Base-by-base conservation (phyloP, 2,888 invertebrate species). In the Luperina nickerlii region DNA sequence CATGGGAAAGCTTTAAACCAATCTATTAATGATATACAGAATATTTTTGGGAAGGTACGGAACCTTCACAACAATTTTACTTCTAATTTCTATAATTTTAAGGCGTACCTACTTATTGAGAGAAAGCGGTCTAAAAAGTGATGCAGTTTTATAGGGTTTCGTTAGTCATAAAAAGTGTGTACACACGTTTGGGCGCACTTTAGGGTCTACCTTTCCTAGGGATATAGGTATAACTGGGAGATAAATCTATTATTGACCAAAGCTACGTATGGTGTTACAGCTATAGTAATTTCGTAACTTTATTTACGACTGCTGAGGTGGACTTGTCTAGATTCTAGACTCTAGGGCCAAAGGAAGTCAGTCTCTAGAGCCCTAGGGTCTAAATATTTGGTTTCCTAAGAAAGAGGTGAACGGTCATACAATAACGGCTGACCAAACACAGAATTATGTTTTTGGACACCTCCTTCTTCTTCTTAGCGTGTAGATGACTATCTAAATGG, bases 1-100 rank as follows among this genome's bases (percentile, higher is more conserved):
- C 81, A 77, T 13, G 77, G 42, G 66, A 85, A 87, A 87, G 85
- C 85, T 87, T 87, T 76, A 80, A 76, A 74, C 76, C 62, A 6
- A 54, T 24, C 57, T 69, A 66, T 70, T 84, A 75, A 75, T 75
- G 62, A 70, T 69, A 32, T 51, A 73, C 51, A 42, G 62, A 73
- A 70, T 82, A 69, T 62, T 65, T 65, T 69, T 76, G 1, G 32
- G 32, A 32, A 32, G 32, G 32, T 32, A 63, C 71, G 20, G 62
- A 72, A 69, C 15, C 13, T 68, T 69, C 65, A 69, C 51, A 24
- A 54, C 65, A 32, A 45, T 65, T 27, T 42, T 20, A 32, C 9
- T 38, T 32, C 24, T 9, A 76, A n/a, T 32, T 48, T 71, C 70
- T 70, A 32, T 45, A 18, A 32, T 70, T 73, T 70, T 20, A 27